These are phyloP conservation scores for Scaptomyza montana DNA, from an alignment of 1,140 invertebrate genomes.

Conservation along the genomic window DNA sequence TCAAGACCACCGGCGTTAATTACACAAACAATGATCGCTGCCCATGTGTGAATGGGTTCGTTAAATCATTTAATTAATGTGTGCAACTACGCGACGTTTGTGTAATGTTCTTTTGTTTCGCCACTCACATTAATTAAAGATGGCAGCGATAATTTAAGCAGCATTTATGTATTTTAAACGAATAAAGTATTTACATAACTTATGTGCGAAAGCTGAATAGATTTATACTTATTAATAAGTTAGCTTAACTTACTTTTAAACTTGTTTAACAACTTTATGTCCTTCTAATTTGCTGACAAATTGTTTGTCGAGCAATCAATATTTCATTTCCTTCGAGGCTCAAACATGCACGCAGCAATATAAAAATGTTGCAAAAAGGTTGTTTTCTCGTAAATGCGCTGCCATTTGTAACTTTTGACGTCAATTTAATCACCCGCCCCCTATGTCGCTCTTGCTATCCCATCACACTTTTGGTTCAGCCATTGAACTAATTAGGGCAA, in stretches of 20 bases:
- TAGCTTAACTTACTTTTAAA: neutral
- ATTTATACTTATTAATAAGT: too few relatives aligned
- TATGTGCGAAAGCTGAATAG: too few relatives aligned
- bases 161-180: slow-evolving; percentile 11
- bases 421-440: slow-evolving; percentile 48
- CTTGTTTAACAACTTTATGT: neutral
- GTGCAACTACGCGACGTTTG: slow-evolving; percentile 16
- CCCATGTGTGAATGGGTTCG: neutral
- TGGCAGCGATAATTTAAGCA: slow-evolving; percentile 5
- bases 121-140: neutral
- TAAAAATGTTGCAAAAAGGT: slow-evolving; percentile 24
- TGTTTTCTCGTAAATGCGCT: slow-evolving; percentile 37
- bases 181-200: too few relatives aligned
- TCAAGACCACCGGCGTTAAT: slow-evolving; percentile 11
- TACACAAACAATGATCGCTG: slow-evolving; percentile 30
- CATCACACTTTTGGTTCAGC: neutral
- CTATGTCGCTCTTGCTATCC: neutral
- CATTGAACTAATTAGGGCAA: slow-evolving; percentile 66
- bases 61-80: slow-evolving; percentile 34
- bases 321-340: slow-evolving; percentile 8
- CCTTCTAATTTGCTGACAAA: slow-evolving; percentile 31
- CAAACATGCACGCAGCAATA: neutral
- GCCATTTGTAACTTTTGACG: slow-evolving; percentile 35
- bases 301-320: slow-evolving; percentile 46
- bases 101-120: slow-evolving; percentile 10